Evolutionary conservation across 2,797 vertebrate species (phyloP).

Genomic region (Scleropages formosus): DNA sequence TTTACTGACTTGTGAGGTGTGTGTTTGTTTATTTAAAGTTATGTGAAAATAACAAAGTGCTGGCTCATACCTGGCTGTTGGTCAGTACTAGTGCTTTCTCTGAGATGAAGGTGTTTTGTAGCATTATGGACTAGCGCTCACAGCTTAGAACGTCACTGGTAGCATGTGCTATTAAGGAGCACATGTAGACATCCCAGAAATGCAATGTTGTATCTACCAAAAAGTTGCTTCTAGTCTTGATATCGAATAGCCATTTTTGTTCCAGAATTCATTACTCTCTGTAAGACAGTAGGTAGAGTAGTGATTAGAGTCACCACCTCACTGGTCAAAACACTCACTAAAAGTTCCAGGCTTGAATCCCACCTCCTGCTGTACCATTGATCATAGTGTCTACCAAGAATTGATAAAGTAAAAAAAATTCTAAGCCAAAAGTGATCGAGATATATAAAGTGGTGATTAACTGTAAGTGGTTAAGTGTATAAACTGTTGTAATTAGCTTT

Average conservation of each 20-base stretch:
- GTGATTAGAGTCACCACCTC: not conserved
- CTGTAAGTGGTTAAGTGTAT: too few relatives aligned
- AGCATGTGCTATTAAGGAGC: not conserved
- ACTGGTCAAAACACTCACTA: not conserved
- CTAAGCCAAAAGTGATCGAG: too few relatives aligned
- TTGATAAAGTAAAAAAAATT: too few relatives aligned
- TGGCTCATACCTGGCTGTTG: not conserved
- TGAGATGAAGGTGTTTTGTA: not conserved
- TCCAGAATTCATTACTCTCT: not conserved
- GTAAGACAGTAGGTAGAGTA: not conserved
- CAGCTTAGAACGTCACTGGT: not conserved
- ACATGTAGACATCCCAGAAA: not conserved
- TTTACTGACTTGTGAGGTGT: not conserved
- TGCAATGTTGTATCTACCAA: not conserved
- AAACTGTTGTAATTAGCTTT: too few relatives aligned
- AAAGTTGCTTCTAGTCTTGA: slow-evolving; percentile 32
- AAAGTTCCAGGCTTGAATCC: too few relatives aligned
- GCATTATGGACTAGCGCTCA: not conserved
- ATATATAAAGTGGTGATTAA: too few relatives aligned
- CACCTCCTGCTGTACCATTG: too few relatives aligned
- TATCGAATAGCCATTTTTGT: not conserved
- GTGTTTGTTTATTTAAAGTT: not conserved
- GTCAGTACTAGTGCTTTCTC: not conserved
- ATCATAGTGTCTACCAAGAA: too few relatives aligned
- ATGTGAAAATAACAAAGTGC: not conserved